A percentile compares a stretch with the other conserved stretches of the same genome.
These are phyloP conservation scores for Chinchilla lanigera DNA, from an alignment of 2,113 vertebrate genomes.

Conservation along the genomic window DNA sequence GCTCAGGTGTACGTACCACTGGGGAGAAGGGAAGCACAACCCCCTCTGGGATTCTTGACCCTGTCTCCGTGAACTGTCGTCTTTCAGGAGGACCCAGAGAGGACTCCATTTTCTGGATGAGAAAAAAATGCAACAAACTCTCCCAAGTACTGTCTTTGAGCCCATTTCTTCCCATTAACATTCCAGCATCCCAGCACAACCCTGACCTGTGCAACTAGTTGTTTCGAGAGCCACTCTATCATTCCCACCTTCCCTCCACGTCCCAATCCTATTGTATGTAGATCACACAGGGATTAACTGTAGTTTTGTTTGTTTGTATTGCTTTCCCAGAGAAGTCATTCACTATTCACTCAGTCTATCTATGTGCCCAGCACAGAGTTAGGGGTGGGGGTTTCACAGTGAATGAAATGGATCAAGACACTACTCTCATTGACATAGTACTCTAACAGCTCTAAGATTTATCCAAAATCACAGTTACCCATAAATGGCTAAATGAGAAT, in stretches of 20 bases:
- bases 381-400: background rate
- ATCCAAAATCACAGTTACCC: background rate
- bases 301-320: background rate
- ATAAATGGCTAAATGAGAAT: background rate
- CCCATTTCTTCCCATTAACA: background rate
- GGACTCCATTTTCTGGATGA: conserved; percentile 61
- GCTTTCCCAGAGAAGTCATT: background rate
- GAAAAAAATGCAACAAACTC: background rate
- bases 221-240: background rate
- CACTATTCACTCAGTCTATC: background rate
- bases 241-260: background rate
- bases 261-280: background rate
- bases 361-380: background rate
- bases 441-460: background rate
- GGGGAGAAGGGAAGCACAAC: background rate
- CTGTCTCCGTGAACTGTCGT: background rate
- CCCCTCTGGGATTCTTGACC: background rate
- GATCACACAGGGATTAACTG: background rate
- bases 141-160: background rate
- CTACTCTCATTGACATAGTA: background rate
- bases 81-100: background rate
- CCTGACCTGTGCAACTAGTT: background rate
- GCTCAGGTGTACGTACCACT: background rate
- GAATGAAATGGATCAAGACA: background rate
- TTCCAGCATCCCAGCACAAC: background rate